Percentiles rank a stretch among this genome's conserved stretches.
Conservation (phyloP, 1,140 invertebrate genomes). For the Sesamia nonagrioides region DNA sequence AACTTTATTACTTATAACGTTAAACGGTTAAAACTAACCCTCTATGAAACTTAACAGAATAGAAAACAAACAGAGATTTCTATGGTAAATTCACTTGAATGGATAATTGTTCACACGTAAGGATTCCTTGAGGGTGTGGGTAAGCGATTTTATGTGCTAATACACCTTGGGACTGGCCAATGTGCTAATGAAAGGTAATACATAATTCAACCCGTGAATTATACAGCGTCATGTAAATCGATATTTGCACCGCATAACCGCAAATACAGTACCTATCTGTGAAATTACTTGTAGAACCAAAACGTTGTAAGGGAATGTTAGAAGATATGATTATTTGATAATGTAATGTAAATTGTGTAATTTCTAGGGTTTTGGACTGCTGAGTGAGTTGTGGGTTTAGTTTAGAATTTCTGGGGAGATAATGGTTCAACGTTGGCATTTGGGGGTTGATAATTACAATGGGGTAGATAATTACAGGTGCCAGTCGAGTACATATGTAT, state of each 20-base stretch:
- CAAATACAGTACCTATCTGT: constrained; percentile 70
- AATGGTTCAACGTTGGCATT: neutral
- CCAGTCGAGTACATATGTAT: too few species aligned
- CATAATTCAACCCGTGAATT: constrained; percentile 87
- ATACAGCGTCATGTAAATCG: constrained; percentile 87
- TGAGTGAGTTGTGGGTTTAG: constrained; percentile 20
- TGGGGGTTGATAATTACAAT: neutral
- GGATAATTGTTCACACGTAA: constrained; percentile 82
- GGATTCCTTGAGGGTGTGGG: constrained; percentile 77
- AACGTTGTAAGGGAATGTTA: constrained; percentile 35
- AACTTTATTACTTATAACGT: neutral
- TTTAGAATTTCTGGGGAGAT: neutral
- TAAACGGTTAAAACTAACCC: neutral
- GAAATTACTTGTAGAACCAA: constrained; percentile 72
- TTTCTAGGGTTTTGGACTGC: constrained; percentile 21
- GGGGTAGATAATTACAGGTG: neutral
- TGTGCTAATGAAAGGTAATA: constrained; percentile 87
- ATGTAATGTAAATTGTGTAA: constrained; percentile 42
- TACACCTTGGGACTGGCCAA: constrained; percentile 83
- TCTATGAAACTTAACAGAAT: constrained; percentile 17
- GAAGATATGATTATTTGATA: constrained; percentile 46
- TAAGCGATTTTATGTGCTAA: constrained; percentile 86
- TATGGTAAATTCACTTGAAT: constrained; percentile 59
- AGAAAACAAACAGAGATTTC: constrained; percentile 52
- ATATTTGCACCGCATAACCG: constrained; percentile 85